Base-by-base conservation (phyloP, 1,140 invertebrate genomes). In the Hypothenemus hampei region DNA sequence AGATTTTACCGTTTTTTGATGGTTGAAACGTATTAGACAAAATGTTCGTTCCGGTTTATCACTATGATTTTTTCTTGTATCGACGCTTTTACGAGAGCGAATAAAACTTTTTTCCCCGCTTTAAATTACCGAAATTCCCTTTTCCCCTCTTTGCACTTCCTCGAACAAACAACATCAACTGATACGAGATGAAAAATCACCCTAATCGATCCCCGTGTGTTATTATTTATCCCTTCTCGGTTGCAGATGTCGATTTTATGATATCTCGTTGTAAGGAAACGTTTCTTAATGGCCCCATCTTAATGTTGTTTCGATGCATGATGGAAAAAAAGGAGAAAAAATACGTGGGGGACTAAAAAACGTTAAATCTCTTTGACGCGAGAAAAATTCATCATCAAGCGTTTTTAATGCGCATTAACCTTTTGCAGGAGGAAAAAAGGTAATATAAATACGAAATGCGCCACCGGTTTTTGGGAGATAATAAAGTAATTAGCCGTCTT, bases 231-330 rank as follows among this genome's bases (percentile, higher is more conserved):
- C 54, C 54, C 45, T 37, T 31, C 45, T 65, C 63, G 61, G 61
- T 63, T 63, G 61, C 63, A 65, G 63, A 65, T 65, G 63, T 61
- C 63, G 63, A 64, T 64, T 64, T 64, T 61, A 64, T 64, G 59
- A 61, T 57, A 58, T n/a, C 39, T 54, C 31, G 55, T n/a, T n/a
- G n/a, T 56, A 58, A 55, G 45, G 49, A 35, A 37, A 33, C 59
- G 41, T 59, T 63, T 57, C 46, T 61, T 47, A 40, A 52, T 40
- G 51, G 43, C 44, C 51, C 40, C n/a, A 45, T 61, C 58, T 62
- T 64, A 64, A 64, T 64, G 63, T n/a, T n/a, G n/a, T n/a, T n/a
- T n/a, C n/a, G n/a, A n/a, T n/a, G n/a, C n/a, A n/a, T n/a, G n/a
- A n/a, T n/a, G n/a, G n/a, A n/a, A n/a, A n/a, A n/a, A n/a, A n/a